A percentile compares a stretch with the other conserved stretches of the same genome.
These are phyloP conservation scores for Aptenodytes forsteri DNA, from an alignment of 2,113 vertebrate genomes.

Conservation along the genomic window DNA sequence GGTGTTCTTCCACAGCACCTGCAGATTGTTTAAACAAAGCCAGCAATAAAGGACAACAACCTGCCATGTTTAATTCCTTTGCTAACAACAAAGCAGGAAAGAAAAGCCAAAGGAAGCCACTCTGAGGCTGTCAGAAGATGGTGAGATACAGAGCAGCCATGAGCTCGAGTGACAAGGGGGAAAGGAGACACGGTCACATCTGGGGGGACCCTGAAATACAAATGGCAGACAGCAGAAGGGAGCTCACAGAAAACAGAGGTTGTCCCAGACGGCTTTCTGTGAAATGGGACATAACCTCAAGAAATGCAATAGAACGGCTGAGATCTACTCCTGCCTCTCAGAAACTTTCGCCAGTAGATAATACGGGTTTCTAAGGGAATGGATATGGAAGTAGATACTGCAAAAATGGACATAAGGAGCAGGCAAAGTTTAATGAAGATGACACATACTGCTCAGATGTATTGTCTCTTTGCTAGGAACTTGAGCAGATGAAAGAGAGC, in stretches of 20 bases:
- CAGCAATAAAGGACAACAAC: background rate
- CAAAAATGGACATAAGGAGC: background rate
- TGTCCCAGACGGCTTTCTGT: background rate
- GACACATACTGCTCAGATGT: background rate
- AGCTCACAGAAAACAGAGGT: background rate
- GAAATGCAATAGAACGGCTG: background rate
- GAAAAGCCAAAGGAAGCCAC: background rate
- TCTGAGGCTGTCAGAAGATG: background rate
- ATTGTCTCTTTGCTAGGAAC: background rate
- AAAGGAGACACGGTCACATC: fast-evolving
- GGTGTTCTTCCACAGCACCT: background rate
- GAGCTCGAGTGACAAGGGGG: background rate
- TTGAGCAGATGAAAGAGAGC: background rate
- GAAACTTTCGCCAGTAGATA: background rate
- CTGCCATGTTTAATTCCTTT: background rate
- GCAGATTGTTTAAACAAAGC: background rate
- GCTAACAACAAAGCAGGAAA: background rate
- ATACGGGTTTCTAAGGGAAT: background rate
- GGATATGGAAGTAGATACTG: background rate
- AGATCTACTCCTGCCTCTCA: background rate
- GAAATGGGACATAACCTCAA: background rate
- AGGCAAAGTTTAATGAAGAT: background rate
- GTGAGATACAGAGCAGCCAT: background rate
- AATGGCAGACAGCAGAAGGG: background rate
- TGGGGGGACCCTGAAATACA: background rate